Percentiles rank a stretch among this genome's conserved stretches.
phyloP scores from a whole-genome alignment of 1,140 invertebrate species.

The Pseudomyrmex dendroicus region DNA sequence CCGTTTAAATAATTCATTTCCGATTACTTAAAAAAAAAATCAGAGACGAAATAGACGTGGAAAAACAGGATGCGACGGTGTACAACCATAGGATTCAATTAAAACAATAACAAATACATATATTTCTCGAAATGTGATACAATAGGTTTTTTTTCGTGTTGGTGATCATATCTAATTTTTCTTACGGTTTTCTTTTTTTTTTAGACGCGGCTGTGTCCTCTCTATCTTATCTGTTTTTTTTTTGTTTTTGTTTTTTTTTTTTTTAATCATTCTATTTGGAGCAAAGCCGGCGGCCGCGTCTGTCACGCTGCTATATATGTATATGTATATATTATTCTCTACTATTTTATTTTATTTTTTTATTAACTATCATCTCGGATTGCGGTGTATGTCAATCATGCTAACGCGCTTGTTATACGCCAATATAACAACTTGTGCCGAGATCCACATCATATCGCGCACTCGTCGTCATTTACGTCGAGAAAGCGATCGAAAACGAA shows the following conservation, averaged over 20 bases:
- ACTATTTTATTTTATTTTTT: conserved; percentile 47
- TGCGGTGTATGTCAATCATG: conserved; percentile 45
- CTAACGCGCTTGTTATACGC: conserved; percentile 46
- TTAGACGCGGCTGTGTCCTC: conserved; percentile 64
- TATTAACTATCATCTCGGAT: conserved; percentile 47
- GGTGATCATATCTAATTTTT: conserved; percentile 79
- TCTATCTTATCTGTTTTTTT: conserved; percentile 28
- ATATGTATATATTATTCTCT: conserved; percentile 51
- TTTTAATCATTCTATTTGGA: conserved; percentile 68
- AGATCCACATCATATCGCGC: conserved; percentile 56
- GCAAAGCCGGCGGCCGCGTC: conserved; percentile 71
- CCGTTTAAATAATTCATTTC: no score
- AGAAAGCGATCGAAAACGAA: background rate
- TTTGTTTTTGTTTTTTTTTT: no score
- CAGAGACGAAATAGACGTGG: background rate
- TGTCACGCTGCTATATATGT: conserved; percentile 64
- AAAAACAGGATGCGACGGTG: background rate
- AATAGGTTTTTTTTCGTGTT: conserved; percentile 79
- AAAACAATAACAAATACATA: conserved; percentile 86
- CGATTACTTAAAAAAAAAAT: background rate
- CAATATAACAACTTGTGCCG: conserved; percentile 61
- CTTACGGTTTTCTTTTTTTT: conserved; percentile 67
- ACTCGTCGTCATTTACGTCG: conserved; percentile 28
- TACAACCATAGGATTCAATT: conserved; percentile 77
- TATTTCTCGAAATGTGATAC: conserved; percentile 86